Evolutionary conservation across 2,113 vertebrate genomes (phyloP).

Genomic region (Piaya cayana): DNA sequence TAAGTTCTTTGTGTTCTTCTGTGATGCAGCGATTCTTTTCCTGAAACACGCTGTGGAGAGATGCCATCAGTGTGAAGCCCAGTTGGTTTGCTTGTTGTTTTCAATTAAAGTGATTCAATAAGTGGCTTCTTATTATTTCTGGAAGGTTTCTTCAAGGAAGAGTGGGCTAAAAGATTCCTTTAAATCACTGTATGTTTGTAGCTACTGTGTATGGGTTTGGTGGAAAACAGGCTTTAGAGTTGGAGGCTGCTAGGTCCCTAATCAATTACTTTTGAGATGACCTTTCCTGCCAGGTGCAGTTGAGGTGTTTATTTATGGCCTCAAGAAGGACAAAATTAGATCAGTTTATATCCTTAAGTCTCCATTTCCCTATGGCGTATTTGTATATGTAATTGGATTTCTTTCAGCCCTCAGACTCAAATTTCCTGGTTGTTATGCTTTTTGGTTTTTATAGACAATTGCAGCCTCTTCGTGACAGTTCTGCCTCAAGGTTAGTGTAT

Average conservation of each 20-base stretch:
- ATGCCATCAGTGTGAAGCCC: neutral
- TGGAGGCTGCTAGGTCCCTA: neutral
- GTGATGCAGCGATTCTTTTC: neutral
- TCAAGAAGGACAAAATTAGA: neutral
- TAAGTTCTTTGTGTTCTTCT: neutral
- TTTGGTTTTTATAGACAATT: neutral
- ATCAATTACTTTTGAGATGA: neutral
- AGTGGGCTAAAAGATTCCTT: neutral
- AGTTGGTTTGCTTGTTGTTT: neutral
- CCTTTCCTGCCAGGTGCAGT: neutral
- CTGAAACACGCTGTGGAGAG: neutral
- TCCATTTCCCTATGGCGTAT: neutral
- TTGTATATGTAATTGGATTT: neutral
- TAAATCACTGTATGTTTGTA: accelerated
- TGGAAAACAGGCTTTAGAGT: neutral
- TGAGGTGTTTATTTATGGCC: neutral
- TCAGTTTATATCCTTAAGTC: neutral
- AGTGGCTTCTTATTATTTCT: neutral
- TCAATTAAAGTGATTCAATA: neutral
- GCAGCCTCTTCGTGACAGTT: neutral
- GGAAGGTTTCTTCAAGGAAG: neutral
- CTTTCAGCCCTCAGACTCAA: neutral
- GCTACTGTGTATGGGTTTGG: neutral
- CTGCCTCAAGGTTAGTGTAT: neutral
- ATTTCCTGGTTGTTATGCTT: neutral